phyloP scores from a whole-genome alignment of 2,888 invertebrate species.

The Ichneumoninae sp. region DNA sequence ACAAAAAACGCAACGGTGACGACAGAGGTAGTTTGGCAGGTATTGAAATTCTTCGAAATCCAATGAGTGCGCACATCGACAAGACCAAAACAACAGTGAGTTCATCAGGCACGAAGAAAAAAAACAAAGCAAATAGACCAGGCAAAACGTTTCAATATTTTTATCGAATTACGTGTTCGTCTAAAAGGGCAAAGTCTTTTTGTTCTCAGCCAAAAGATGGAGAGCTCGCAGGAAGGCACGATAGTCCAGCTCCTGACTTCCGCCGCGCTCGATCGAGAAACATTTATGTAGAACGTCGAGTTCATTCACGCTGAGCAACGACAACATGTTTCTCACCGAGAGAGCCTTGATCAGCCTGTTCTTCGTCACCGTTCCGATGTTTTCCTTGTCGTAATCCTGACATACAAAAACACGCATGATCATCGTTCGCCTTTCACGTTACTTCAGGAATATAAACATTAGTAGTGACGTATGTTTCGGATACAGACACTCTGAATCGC shows the following conservation, averaged over 20 bases:
- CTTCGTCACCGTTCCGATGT: slow-evolving; percentile 88
- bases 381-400: slow-evolving; percentile 89
- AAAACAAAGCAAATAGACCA: not conserved
- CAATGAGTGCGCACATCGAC: not conserved
- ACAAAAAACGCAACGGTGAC: not conserved
- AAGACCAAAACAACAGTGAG: slow-evolving; percentile 1
- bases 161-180: not conserved
- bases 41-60: slow-evolving; percentile 42
- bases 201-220: slow-evolving; percentile 86
- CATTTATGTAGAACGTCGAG: slow-evolving; percentile 90
- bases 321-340: slow-evolving; percentile 87
- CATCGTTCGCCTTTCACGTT: not conserved
- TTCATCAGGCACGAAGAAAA: slow-evolving; percentile 14
- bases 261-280: slow-evolving; percentile 88
- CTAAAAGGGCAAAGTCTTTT: slow-evolving; percentile 70
- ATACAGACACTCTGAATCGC: not conserved
- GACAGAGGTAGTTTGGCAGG: slow-evolving; percentile 39
- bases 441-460: not conserved
- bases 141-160: not conserved
- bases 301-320: slow-evolving; percentile 88
- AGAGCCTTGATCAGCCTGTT: slow-evolving; percentile 89
- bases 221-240: slow-evolving; percentile 89
- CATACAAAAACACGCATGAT: slow-evolving; percentile 68
- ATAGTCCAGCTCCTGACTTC: slow-evolving; percentile 89
- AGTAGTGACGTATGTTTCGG: not conserved